Base-by-base conservation (phyloP, 2,888 invertebrate species). In the Eledona agricola region DNA sequence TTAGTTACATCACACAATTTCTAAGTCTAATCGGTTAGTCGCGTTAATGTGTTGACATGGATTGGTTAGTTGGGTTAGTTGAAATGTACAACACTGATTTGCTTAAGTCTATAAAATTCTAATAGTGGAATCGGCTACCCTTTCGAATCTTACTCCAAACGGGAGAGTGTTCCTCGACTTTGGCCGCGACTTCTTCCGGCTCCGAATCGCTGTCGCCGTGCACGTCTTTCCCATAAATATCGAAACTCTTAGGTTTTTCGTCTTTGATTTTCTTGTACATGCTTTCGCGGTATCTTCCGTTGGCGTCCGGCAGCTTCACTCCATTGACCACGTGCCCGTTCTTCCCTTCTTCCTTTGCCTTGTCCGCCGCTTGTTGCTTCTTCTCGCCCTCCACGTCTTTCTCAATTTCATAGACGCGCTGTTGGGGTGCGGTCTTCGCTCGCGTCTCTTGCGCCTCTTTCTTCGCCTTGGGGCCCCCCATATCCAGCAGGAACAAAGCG, bases 401-500 rank as follows among this genome's bases (percentile, higher is more conserved):
- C 34, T 70, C 67, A 31, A 67, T 64, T 17, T 69, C 63, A 29
- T 61, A 58, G 3, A 67, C 59, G 43, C 66, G 65, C 28, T 68
- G 63, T 2, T 58, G 58, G 15, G 51, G 57, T 32, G 56, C 57
- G 4, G 55, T 47, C 38, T 59, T 60, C n/a, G 49, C 15, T 35
- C 53, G 29, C 4, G 55, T 23, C 3, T 35, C 28, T 38, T 59
- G 56, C n/a, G 57, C 51, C 4, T 0, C 79, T n/a, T 78, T 73
- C 38, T 76, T 71, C 1, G 76, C 79, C 64, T 80, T 81, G 1
- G 84, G 84, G 0, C 82, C 83, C 69, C 82, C 82, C 47, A 88
- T 78, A 71, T 89, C 89, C 17, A 86, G 71, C 15, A 88, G 80
- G 75, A 89, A 89, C 1, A 88, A 75, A 0, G 84, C 81, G 0